A percentile compares a stretch with the other conserved stretches of the same genome.
Conservation (phyloP, 2,113 vertebrate species). For the Parus major region DNA sequence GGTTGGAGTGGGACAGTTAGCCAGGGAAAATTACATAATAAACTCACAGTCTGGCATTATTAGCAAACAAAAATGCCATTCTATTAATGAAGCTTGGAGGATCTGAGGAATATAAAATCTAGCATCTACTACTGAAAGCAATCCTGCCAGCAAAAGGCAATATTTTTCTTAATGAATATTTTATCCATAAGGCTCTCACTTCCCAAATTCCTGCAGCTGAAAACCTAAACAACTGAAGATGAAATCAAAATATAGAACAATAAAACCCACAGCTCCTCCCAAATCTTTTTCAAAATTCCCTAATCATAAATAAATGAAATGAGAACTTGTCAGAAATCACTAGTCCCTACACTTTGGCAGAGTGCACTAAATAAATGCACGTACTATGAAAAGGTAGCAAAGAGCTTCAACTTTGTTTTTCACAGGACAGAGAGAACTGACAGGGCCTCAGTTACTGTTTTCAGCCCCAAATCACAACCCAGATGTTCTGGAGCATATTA, state of each 20-base stretch:
- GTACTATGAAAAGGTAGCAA: neutral
- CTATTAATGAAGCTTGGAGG: neutral
- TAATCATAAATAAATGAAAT: neutral
- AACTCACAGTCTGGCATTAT: neutral
- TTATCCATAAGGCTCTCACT: neutral
- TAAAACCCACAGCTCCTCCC: fast-evolving
- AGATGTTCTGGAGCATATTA: neutral
- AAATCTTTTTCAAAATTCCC: neutral
- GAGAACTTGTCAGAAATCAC: neutral
- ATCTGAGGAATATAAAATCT: neutral
- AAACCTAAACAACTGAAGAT: neutral
- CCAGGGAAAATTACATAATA: neutral
- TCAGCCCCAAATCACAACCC: neutral
- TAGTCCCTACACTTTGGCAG: neutral
- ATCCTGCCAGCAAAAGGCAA: neutral
- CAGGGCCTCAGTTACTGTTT: neutral
- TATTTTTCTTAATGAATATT: neutral
- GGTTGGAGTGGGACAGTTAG: neutral
- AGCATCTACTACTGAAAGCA: neutral
- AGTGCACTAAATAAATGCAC: neutral
- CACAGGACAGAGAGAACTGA: neutral
- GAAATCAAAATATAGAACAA: neutral
- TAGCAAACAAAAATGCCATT: neutral
- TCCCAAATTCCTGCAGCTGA: neutral
- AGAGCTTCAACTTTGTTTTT: neutral